Evolutionary conservation across 2,888 invertebrate species (phyloP).

Genomic region (Orthonychiurus folsomi): DNA sequence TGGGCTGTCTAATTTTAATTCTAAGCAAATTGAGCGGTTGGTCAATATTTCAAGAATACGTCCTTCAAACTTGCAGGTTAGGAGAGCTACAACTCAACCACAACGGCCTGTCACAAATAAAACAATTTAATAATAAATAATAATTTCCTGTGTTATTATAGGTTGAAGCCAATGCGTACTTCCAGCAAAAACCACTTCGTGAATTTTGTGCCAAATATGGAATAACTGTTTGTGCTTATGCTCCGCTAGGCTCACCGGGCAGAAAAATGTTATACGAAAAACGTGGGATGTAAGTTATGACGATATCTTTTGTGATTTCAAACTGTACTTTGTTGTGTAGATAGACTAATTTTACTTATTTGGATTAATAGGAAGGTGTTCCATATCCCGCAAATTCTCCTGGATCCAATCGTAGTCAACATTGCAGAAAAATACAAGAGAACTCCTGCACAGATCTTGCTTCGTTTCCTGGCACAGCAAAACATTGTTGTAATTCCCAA

Average conservation of each 20-base stretch:
- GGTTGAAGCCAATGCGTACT: conserved; percentile 66
- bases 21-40: conserved; percentile 59
- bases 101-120: too few species aligned
- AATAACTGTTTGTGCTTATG: too few species aligned
- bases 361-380: too few species aligned
- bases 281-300: too few species aligned
- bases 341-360: too few species aligned
- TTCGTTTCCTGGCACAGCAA: conserved; percentile 64
- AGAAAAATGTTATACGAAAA: too few species aligned
- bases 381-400: too few species aligned
- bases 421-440: conserved; percentile 51
- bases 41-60: conserved; percentile 52
- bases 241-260: too few species aligned
- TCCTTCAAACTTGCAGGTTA: conserved; percentile 55
- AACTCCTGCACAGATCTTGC: conserved; percentile 63
- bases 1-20: conserved; percentile 76
- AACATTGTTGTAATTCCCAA: conserved; percentile 72
- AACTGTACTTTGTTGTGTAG: too few species aligned
- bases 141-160: neutral
- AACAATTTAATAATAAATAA: neutral
- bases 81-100: too few species aligned
- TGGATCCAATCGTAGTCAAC: conserved; percentile 43
- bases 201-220: conserved; percentile 55
- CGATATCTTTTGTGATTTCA: too few species aligned
- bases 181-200: conserved; percentile 59